Base-by-base conservation (phyloP, 1,140 invertebrate genomes). In the Teleogryllus occipitalis region DNA sequence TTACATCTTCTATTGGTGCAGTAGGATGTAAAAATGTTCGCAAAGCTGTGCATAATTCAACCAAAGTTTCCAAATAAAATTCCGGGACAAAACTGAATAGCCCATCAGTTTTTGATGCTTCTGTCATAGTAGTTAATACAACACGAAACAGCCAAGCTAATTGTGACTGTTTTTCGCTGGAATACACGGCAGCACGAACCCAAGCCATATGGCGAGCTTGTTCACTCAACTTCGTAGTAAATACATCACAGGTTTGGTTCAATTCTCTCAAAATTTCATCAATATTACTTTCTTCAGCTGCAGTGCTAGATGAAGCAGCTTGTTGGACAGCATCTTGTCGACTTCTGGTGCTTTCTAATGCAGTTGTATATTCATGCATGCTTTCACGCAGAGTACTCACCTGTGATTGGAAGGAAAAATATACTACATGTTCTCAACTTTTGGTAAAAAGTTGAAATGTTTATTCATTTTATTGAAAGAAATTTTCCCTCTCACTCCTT, bases 41-140 rank as follows among this genome's bases (percentile, higher is more conserved):
- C 6, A 90, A 87, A 80, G 87, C 90, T 81, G 86, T 89, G 78
- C 84, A 91, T 8, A 93, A 84, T 84, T 95, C 92, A 77, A 94
- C 88, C 75, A 93, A 88, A 8, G 91, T 89, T 79, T 95, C 93
- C 49, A 96, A 87, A 84, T 96, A 95, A 83, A 94, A 93, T 81
- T 95, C 93, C 5, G 95, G 95, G 18, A 95, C 90, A 84, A 95
- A 96, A 12, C 90, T 89, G 85, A 95, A 95, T 49, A 95, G 87
- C 7, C 89, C 87, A 14, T 91, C 91, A 73, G 89, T 87, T n/a
- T 84, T 82, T 7, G 92, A 92, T 6, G 91, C 88, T 8, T 86
- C 86, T 65, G 87, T 86, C 22, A 93, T 82, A 0, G 91, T 92
- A 10, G 86, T 83, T 0, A 92, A 82, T 0, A 92, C 86, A 2